Percentiles rank a stretch among this genome's conserved stretches.
Conservation (phyloP, 2,797 vertebrate species). For the Cetoscarus ocellatus region DNA sequence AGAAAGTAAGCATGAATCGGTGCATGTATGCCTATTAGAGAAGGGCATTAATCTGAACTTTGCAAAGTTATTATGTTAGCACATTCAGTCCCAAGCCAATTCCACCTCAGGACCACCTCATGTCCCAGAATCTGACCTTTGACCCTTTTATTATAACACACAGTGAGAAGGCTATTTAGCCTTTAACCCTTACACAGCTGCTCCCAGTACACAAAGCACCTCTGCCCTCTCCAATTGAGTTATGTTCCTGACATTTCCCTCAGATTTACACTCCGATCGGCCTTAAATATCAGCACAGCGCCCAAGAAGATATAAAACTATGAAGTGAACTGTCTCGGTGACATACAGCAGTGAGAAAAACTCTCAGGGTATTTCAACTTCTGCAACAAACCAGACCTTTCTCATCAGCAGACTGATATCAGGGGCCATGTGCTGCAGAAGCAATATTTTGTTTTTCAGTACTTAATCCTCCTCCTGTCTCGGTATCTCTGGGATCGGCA, state of each 20-base stretch:
- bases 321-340: background rate
- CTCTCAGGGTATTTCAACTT: constrained; percentile 14
- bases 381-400: constrained; percentile 16
- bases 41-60: background rate
- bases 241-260: constrained; percentile 30
- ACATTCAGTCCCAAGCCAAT: background rate
- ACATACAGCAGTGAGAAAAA: constrained; percentile 11
- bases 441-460: constrained; percentile 62
- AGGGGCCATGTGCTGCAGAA: constrained; percentile 12
- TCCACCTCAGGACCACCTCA: background rate
- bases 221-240: constrained; percentile 32
- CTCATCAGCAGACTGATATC: constrained; percentile 27
- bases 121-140: constrained; percentile 4
- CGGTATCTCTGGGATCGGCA: constrained; percentile 45
- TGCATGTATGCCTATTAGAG: too few species aligned
- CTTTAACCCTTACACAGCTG: constrained; percentile 15
- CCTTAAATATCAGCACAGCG: constrained; percentile 7
- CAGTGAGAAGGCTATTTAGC: constrained; percentile 34
- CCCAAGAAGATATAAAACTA: constrained; percentile 7
- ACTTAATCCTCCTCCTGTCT: constrained; percentile 60
- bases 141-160: constrained; percentile 15
- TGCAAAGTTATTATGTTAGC: background rate
- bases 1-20: too few species aligned
- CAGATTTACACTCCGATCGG: background rate
- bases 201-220: constrained; percentile 31